Conservation (phyloP, 2,113 vertebrate species). For the Tachysurus vachellii region DNA sequence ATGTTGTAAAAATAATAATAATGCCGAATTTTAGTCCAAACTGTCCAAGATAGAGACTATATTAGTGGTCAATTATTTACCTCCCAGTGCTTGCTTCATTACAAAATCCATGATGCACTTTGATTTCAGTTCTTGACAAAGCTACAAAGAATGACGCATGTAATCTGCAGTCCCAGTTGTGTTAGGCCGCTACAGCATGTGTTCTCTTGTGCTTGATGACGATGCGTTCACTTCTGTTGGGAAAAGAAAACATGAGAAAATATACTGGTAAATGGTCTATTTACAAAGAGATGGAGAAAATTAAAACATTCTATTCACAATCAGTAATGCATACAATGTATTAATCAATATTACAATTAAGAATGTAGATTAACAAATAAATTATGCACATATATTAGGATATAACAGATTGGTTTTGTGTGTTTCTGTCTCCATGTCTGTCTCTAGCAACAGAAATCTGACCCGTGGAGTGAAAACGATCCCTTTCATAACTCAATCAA, state of each 20-base stretch:
- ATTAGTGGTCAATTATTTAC: constrained; percentile 67
- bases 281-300: too few relatives aligned
- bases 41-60: background rate
- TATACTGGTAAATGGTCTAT: background rate
- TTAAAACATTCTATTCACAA: background rate
- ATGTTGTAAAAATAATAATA: background rate
- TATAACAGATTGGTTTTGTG: background rate
- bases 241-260: background rate
- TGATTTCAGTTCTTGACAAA: constrained; percentile 57
- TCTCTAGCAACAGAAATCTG: background rate
- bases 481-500: too few relatives aligned
- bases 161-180: constrained; percentile 52
- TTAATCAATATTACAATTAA: background rate
- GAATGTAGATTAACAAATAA: background rate
- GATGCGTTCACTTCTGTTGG: constrained; percentile 34
- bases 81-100: constrained; percentile 92
- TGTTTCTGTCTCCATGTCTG: background rate
- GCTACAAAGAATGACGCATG: constrained; percentile 60
- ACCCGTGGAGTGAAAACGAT: background rate
- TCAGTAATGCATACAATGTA: background rate
- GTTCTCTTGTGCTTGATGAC: constrained; percentile 27
- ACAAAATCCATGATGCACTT: constrained; percentile 85
- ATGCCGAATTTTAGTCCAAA: background rate
- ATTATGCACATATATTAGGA: constrained; percentile 10
- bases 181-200: constrained; percentile 37